Percentiles rank a stretch among this genome's conserved stretches.
Evolutionary conservation across 2,113 vertebrate species (phyloP).

Genomic region (Platysternon megacephalum): DNA sequence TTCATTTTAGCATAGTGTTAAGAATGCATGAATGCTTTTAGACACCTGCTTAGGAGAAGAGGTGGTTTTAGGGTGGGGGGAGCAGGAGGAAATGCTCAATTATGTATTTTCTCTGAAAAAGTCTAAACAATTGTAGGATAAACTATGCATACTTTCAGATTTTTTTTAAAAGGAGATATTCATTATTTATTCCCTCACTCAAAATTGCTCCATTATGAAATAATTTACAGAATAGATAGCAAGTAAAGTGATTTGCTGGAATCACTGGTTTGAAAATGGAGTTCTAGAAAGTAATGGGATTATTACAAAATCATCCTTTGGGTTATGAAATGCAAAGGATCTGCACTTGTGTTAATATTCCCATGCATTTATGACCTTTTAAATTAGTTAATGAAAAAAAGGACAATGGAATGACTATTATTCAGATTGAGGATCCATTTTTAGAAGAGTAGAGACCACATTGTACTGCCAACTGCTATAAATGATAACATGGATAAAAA

Average conservation of each 20-base stretch:
- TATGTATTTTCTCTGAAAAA: neutral
- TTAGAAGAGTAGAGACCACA: neutral
- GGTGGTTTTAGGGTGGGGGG: neutral
- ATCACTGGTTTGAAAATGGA: neutral
- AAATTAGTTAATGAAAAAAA: neutral
- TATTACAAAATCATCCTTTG: neutral
- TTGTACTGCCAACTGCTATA: neutral
- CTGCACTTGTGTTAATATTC: neutral
- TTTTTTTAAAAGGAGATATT: neutral
- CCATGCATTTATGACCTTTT: neutral
- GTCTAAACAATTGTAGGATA: neutral
- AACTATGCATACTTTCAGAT: neutral
- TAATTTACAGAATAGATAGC: neutral
- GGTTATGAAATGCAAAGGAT: neutral
- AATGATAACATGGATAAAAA: neutral
- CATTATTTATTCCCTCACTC: neutral
- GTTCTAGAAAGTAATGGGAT: neutral
- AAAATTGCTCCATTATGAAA: neutral
- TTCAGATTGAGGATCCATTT: neutral
- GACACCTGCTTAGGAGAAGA: neutral
- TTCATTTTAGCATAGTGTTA: neutral
- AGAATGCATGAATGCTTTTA: neutral
- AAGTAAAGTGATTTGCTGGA: neutral
- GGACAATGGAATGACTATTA: neutral
- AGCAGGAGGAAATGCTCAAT: neutral